Conservation (phyloP, 2,797 vertebrate species). For the Coccyzus lansbergi region DNA sequence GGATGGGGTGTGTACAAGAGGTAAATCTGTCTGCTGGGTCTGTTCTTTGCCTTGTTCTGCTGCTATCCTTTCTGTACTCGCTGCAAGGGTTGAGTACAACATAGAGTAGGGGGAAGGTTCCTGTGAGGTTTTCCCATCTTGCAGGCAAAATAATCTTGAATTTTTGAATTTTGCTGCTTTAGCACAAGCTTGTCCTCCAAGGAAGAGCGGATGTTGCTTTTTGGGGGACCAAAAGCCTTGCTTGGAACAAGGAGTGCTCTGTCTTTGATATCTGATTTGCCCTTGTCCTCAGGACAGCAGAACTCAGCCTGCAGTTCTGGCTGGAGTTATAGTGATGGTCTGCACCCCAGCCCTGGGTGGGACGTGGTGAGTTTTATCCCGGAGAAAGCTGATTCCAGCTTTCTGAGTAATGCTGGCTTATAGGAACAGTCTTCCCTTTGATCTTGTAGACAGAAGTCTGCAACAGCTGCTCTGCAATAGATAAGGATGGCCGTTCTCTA, state of each 20-base stretch:
- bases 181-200: not conserved
- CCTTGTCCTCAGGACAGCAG: not conserved
- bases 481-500: not conserved
- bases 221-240: not conserved
- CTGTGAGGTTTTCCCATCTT: not conserved
- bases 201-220: rapidly evolving
- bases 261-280: not conserved
- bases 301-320: not conserved
- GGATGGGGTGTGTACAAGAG: not conserved
- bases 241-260: not conserved
- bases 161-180: not conserved
- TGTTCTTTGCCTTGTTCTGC: not conserved
- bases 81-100: rapidly evolving
- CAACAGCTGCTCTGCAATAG: conserved; percentile 52
- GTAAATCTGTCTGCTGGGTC: not conserved
- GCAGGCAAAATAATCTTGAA: not conserved
- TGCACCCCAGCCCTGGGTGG: not conserved
- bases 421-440: conserved; percentile 39
- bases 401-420: not conserved
- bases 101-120: not conserved
- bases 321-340: not conserved
- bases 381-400: not conserved
- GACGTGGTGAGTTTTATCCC: not conserved
- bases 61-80: rapidly evolving
- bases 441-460: conserved; percentile 30